A percentile compares a stretch with the other conserved stretches of the same genome.
Conservation (phyloP, 2,888 invertebrate genomes). For the Cryptocephalus moraei region DNA sequence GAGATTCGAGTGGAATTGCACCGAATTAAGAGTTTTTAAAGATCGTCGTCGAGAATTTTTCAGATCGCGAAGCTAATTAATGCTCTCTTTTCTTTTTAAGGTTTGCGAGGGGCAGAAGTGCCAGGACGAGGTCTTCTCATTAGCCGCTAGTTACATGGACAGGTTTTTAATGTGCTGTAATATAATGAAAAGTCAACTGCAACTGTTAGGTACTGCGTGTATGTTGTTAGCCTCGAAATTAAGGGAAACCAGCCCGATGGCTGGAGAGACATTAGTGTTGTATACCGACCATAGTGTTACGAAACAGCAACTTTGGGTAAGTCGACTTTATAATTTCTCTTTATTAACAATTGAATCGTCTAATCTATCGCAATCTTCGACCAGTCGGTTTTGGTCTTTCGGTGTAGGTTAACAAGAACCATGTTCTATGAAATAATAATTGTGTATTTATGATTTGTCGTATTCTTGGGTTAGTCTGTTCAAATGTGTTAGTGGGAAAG, state of each 20-base stretch:
- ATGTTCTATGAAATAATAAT: no score
- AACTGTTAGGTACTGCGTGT: slow-evolving; percentile 86
- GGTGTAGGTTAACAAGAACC: no score
- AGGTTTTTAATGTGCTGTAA: slow-evolving; percentile 79
- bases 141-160: slow-evolving; percentile 90
- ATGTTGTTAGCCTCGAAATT: slow-evolving; percentile 89
- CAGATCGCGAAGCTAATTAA: background rate
- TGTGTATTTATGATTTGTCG: no score
- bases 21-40: no score
- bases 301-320: slow-evolving; percentile 78
- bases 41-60: no score
- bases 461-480: no score
- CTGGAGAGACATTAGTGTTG: slow-evolving; percentile 73
- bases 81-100: slow-evolving; percentile 42
- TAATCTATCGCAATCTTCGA: no score
- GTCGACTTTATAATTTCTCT: slow-evolving; percentile 29
- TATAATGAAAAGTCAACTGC: slow-evolving; percentile 78
- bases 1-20: no score
- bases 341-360: no score
- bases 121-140: slow-evolving; percentile 87
- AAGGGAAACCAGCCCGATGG: slow-evolving; percentile 73
- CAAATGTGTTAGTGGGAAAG: no score
- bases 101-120: slow-evolving; percentile 90
- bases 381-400: no score
- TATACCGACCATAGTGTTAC: slow-evolving; percentile 93